A percentile compares a stretch with the other conserved stretches of the same genome.
phyloP scores from a whole-genome alignment of 2,888 invertebrate species.

The Agonum fuliginosum region DNA sequence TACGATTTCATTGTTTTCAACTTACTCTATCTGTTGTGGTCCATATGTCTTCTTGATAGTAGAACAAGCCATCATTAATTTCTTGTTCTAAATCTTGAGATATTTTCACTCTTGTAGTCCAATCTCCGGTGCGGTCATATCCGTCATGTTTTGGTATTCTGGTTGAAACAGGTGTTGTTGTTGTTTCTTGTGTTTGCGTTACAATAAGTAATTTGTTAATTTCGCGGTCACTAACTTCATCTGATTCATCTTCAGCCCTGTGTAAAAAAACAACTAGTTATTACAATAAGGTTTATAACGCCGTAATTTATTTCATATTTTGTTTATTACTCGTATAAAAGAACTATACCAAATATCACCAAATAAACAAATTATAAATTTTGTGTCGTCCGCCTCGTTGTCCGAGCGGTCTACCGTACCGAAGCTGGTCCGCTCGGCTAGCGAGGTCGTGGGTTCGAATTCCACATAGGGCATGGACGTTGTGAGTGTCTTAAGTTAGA shows the following conservation, averaged over 20 bases:
- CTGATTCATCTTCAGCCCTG: conserved; percentile 88
- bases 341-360: too few relatives aligned
- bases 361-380: too few relatives aligned
- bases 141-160: conserved; percentile 88
- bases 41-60: conserved; percentile 97
- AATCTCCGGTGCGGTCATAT: conserved; percentile 93
- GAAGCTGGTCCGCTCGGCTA: too few relatives aligned
- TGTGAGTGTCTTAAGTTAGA: not conserved
- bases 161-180: conserved; percentile 68
- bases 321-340: too few relatives aligned
- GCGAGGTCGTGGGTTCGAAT: too few relatives aligned
- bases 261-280: conserved; percentile 54
- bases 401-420: too few relatives aligned
- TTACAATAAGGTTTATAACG: not conserved
- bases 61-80: conserved; percentile 96
- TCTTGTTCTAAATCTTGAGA: conserved; percentile 95
- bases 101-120: conserved; percentile 93
- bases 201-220: conserved; percentile 96
- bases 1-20: conserved; percentile 36
- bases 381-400: too few relatives aligned
- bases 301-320: not conserved
- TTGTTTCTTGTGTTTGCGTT: conserved; percentile 88
- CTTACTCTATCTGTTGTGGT: conserved; percentile 77
- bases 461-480: not conserved
- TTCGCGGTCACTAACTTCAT: conserved; percentile 94